Evolutionary conservation across 2,797 vertebrate species (phyloP).

Genomic region (Chromobotia macracanthus): DNA sequence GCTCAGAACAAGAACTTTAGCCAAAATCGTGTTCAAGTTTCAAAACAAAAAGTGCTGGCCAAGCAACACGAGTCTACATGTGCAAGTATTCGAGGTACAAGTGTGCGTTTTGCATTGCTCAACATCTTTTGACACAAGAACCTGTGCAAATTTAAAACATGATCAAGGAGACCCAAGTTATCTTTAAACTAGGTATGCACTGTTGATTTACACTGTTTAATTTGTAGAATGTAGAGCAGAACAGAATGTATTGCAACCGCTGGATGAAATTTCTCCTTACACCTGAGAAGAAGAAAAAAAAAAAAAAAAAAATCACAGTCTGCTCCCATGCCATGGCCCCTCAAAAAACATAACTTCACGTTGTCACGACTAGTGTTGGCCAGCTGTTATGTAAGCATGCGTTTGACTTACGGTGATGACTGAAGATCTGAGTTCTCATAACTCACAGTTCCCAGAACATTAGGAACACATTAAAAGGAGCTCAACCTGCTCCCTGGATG

Average conservation of each 20-base stretch:
- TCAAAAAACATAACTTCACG: conserved; percentile 33
- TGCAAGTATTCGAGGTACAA: conserved; percentile 29
- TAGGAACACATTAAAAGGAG: conserved; percentile 58
- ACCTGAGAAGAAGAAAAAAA: conserved; percentile 28
- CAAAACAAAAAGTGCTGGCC: conserved; percentile 62
- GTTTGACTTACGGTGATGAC: conserved; percentile 50
- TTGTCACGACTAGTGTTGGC: conserved; percentile 30
- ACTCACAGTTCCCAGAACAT: conserved; percentile 56
- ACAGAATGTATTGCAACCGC: neutral
- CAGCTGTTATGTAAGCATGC: conserved; percentile 47
- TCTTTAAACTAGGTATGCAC: neutral
- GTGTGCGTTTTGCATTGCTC: conserved; percentile 44
- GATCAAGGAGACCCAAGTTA: conserved; percentile 25
- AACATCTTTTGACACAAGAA: conserved; percentile 43
- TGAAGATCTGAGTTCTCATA: conserved; percentile 46
- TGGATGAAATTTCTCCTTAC: neutral
- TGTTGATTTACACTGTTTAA: conserved; percentile 1
- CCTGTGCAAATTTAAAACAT: conserved; percentile 13
- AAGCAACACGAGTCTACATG: conserved; percentile 50
- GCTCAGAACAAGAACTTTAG: conserved; percentile 51
- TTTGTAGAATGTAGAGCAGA: neutral
- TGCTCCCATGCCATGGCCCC: conserved; percentile 26
- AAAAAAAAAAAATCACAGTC: conserved; percentile 21
- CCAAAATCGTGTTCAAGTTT: conserved; percentile 59
- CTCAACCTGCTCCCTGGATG: conserved; percentile 23